Base-by-base conservation (phyloP, 2,888 invertebrate species). In the Latrodectus elegans region DNA sequence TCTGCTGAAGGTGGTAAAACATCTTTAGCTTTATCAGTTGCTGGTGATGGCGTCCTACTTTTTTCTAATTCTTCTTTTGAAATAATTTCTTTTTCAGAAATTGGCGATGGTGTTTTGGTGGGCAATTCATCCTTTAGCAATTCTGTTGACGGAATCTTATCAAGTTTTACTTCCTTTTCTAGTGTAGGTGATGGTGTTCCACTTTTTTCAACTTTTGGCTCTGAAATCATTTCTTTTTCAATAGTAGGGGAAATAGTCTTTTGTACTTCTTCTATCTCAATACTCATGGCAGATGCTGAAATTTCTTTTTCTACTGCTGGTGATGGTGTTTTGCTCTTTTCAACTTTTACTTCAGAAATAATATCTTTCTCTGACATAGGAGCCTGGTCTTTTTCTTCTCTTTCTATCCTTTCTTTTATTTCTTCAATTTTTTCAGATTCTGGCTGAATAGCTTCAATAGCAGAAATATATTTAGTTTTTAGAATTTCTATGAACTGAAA, bases 11-110 rank as follows among this genome's bases (percentile, higher is more conserved):
- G 11, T 22, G 17, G 10, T 17, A 22, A 22, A 17, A 12, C 67
- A 8, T 67, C 17, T 67, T 15, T 64, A 38, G 6, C 72, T n/a
- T 51, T 17, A 10, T 38, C 72, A 10, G 38, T 52, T 11, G 8
- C 8, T 0, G 22, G 26, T 53, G 74, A 12, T 22, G 26, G 60
- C 8, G 2, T 11, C 65, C 52, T 38, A 8, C 22, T 67, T 52
- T 17, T 38, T 67, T 17, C 76, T 49, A 14, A 8, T 17, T 17
- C 12, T 0, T n/a, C 9, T 65, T 22, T 51, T 67, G 14, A 4
- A 8, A 12, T 8, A 6, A n/a, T 49, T 79, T 77, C 38, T 77
- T 73, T 53, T 17, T 73, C 38, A 49, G 71, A 17, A 73, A n/a
- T 12, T 4, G 73, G 52, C 4, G 73, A 15, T 15, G 26, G 71